Evolutionary conservation across 2,888 invertebrate genomes (phyloP), one percentile per base, ranked within the genome.

Genomic region (Nomada fucata): DNA sequence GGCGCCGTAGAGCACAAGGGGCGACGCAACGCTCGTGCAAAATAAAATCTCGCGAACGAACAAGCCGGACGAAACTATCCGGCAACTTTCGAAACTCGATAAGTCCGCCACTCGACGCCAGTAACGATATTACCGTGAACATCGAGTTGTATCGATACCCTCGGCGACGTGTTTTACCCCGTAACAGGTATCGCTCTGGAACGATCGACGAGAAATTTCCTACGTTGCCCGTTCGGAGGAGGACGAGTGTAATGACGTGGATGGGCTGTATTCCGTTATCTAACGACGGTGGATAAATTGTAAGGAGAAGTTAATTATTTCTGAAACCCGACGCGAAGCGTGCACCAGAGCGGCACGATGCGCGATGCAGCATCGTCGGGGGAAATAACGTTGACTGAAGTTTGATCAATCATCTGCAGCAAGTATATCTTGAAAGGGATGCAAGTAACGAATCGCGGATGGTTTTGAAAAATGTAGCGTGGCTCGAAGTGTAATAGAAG

Each of bases 71-170:
- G 59, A 64, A 65, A 29, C 23, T 42, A 29, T 47, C 65, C 36
- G 65, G 63, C 75, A 20, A 61, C 61, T 50, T 50, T 55, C 47
- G 78, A 68, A 75, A 78, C 76, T 79, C 78, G 68, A 67, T 65
- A 61, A 67, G 36, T 47, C 75, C 20, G 53, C 29, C 52, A 18
- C 73, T 50, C 42, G 53, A 55, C 60, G 20, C n/a, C 15, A 29
- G 42, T 68, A 68, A 78, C 77, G 75, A 78, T 73, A 74, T 74
- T 65, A 67, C 50, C 29, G 11, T 4, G 63, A 23, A 53, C 13
- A 50, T 20, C 61, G 29, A 55, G 44, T 29, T 52, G 20, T 10
- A 67, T 52, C 74, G 77, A 55, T 75, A 42, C 63, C 20, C 26
- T 44, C 13, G 44, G 50, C 69, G 55, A 47, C 26, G 26, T 29